Evolutionary conservation across 2,888 invertebrate genomes (phyloP).

Genomic region (Zonitis immaculata): DNA sequence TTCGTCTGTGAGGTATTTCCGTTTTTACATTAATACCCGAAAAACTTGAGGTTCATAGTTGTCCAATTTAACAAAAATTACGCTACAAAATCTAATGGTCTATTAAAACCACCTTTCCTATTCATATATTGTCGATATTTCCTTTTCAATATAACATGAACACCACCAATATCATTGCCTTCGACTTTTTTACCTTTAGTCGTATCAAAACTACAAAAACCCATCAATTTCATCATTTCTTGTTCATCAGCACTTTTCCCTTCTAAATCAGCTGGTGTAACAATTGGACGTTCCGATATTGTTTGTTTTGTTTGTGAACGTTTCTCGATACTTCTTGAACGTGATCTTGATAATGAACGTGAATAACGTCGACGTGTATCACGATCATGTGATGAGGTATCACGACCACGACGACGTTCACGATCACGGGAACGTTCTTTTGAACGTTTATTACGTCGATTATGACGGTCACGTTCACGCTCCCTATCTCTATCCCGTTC

Average conservation of each 20-base stretch:
- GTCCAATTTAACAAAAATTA: slow-evolving; percentile 44
- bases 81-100: slow-evolving; percentile 95
- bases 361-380: slow-evolving; percentile 45
- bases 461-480: slow-evolving; percentile 48
- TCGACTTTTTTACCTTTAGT: slow-evolving; percentile 96
- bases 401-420: slow-evolving; percentile 34
- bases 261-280: slow-evolving; percentile 79
- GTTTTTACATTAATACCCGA: slow-evolving; percentile 9
- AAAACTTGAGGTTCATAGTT: slow-evolving; percentile 29
- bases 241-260: slow-evolving; percentile 88
- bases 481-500: slow-evolving; percentile 50
- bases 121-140: slow-evolving; percentile 99
- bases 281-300: slow-evolving; percentile 57
- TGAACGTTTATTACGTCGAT: slow-evolving; percentile 43
- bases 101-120: slow-evolving; percentile 96
- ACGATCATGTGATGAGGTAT: slow-evolving; percentile 48
- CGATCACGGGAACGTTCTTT: slow-evolving; percentile 48
- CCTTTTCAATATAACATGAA: slow-evolving; percentile 92
- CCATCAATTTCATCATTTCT: slow-evolving; percentile 95
- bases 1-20: slow-evolving; percentile 13
- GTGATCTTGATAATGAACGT: slow-evolving; percentile 40
- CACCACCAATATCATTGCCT: slow-evolving; percentile 90
- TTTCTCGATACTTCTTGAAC: slow-evolving; percentile 40
- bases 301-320: slow-evolving; percentile 35
- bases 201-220: slow-evolving; percentile 92